Percentiles rank a stretch among this genome's conserved stretches.
Evolutionary conservation across 2,797 vertebrate genomes (phyloP).

Genomic region (Sebastes iracundus): DNA sequence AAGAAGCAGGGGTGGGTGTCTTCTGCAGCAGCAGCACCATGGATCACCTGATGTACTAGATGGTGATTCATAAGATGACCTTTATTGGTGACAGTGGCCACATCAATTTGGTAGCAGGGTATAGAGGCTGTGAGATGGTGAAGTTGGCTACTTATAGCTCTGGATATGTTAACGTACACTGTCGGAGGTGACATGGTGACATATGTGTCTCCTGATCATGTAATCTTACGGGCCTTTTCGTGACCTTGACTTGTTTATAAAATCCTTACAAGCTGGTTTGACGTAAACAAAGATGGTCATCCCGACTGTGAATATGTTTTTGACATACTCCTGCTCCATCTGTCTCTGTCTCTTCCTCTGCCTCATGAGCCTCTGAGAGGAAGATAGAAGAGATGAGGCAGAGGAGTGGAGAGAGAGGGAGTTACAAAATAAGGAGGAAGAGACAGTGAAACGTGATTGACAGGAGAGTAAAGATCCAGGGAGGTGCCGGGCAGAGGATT

Average conservation of each 20-base stretch:
- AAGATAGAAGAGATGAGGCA: slow-evolving; percentile 15
- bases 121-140: neutral
- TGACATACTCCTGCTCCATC: slow-evolving; percentile 18
- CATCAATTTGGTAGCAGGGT: neutral
- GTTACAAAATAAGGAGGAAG: slow-evolving; percentile 12
- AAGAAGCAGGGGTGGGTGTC: slow-evolving; percentile 1
- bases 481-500: slow-evolving; percentile 16
- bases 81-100: slow-evolving; percentile 19
- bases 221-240: neutral
- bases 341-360: slow-evolving; percentile 18
- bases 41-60: slow-evolving; percentile 29
- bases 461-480: slow-evolving; percentile 27
- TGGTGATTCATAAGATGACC: slow-evolving; percentile 23
- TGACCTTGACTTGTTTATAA: neutral
- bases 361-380: slow-evolving; percentile 5
- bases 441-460: slow-evolving; percentile 51
- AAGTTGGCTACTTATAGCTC: neutral
- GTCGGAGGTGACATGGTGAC: neutral
- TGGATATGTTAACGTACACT: neutral
- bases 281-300: slow-evolving; percentile 29
- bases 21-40: slow-evolving; percentile 12
- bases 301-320: slow-evolving; percentile 13
- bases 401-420: slow-evolving; percentile 25
- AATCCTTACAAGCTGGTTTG: neutral
- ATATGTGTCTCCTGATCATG: neutral